Percentiles rank a stretch among this genome's conserved stretches.
phyloP scores from a whole-genome alignment of 1,140 invertebrate species.

The Phthorimaea operculella region DNA sequence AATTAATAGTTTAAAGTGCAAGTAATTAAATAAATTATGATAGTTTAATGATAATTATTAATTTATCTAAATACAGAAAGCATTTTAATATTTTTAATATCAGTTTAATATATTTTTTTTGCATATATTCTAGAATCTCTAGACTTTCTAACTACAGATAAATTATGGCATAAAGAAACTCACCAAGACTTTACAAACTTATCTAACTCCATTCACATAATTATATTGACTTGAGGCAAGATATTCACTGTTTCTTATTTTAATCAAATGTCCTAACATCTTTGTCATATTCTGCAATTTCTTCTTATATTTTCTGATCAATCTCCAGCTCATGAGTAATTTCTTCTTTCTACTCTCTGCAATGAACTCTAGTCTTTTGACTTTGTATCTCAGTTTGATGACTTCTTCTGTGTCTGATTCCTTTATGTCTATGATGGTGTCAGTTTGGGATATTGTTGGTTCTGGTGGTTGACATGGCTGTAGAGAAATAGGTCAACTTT shows the following conservation, averaged over 20 bases:
- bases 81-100: too few species aligned
- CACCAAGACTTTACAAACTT: background rate
- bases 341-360: constrained; percentile 36
- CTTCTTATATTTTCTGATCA: constrained; percentile 25
- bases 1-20: too few species aligned
- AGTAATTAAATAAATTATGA: too few species aligned
- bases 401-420: constrained; percentile 37
- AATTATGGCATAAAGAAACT: background rate
- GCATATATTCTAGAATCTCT: too few species aligned
- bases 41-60: too few species aligned
- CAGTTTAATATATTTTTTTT: too few species aligned
- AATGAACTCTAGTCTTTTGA: constrained; percentile 39
- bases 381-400: constrained; percentile 38
- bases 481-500: constrained; percentile 14
- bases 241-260: constrained; percentile 23
- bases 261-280: constrained; percentile 41
- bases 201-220: background rate
- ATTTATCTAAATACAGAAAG: too few species aligned
- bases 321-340: constrained; percentile 36
- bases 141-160: background rate
- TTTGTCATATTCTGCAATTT: constrained; percentile 34
- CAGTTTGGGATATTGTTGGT: constrained; percentile 37
- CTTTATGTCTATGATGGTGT: too few species aligned
- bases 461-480: constrained; percentile 38
- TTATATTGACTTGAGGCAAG: background rate